Evolutionary conservation across 2,888 invertebrate genomes (phyloP).

Genomic region (Cosmopolites sordidus): DNA sequence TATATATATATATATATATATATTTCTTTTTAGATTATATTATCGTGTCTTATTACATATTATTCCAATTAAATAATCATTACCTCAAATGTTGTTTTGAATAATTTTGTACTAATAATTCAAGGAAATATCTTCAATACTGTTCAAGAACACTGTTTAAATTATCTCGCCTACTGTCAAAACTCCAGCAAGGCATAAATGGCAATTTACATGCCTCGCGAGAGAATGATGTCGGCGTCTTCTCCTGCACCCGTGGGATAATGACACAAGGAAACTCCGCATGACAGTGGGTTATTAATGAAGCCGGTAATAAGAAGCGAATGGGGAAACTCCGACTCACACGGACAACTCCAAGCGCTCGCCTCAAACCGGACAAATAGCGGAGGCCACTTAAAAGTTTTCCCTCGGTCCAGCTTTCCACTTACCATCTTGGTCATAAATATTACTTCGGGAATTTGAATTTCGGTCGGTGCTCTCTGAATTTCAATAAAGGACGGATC

Average conservation of each 20-base stretch:
- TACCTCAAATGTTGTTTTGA: too few species aligned
- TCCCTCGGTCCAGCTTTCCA: slow-evolving; percentile 22
- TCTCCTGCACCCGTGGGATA: background rate
- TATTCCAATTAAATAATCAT: too few species aligned
- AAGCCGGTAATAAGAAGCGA: slow-evolving; percentile 9
- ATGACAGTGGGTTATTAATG: slow-evolving; percentile 1
- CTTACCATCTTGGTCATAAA: slow-evolving; percentile 26
- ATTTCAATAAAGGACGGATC: slow-evolving; percentile 22
- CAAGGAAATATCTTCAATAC: too few species aligned
- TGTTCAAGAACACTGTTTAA: too few species aligned
- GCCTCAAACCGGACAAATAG: slow-evolving; percentile 14
- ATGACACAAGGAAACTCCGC: background rate
- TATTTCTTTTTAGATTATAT: too few species aligned
- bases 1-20: too few species aligned
- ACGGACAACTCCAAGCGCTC: slow-evolving; percentile 7
- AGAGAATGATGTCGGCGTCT: too few species aligned
- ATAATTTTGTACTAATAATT: too few species aligned
- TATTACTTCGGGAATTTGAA: slow-evolving; percentile 28
- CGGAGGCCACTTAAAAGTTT: slow-evolving; percentile 26
- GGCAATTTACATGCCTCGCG: too few species aligned
- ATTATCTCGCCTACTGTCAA: too few species aligned
- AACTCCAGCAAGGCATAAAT: too few species aligned
- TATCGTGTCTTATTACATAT: too few species aligned
- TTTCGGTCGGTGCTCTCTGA: slow-evolving; percentile 24
- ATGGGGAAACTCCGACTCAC: slow-evolving; percentile 18